Percentiles rank a stretch among this genome's conserved stretches.
These are phyloP conservation scores for Coelinius sp. DNA, from an alignment of 2,888 invertebrate genomes.

Conservation along the genomic window DNA sequence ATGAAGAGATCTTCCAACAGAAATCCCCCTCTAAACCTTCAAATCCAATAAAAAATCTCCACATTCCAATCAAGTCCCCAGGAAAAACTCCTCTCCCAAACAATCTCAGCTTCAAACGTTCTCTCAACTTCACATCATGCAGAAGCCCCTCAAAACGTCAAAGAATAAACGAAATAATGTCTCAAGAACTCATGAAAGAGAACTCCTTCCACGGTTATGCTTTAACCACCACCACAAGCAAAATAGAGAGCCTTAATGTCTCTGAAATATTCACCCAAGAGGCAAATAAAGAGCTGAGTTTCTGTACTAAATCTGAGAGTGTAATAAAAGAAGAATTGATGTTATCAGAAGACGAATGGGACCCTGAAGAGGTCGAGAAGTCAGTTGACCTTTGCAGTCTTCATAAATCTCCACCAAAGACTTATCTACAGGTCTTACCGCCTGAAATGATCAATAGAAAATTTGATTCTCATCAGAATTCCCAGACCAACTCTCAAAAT, in stretches of 20 bases:
- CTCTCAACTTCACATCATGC: background rate
- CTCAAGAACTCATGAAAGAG: background rate
- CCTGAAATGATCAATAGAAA: background rate
- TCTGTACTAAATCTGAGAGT: background rate
- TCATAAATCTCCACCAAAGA: background rate
- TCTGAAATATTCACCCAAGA: background rate
- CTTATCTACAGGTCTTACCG: background rate
- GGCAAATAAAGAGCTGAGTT: background rate
- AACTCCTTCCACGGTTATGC: background rate
- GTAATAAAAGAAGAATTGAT: background rate
- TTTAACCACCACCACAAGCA: background rate
- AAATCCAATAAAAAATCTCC: background rate
- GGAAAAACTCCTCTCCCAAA: background rate
- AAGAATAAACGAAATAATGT: background rate
- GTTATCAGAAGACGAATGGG: constrained; percentile 2
- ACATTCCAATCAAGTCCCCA: background rate
- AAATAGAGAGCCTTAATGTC: background rate
- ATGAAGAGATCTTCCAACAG: background rate
- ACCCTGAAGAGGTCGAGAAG: background rate
- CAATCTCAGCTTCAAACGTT: background rate
- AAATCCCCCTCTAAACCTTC: no score
- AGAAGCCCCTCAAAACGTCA: background rate
- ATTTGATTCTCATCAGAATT: background rate
- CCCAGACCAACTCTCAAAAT: background rate
- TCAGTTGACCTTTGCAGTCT: no score